Evolutionary conservation across 2,113 vertebrate genomes (phyloP), one percentile per base, ranked within the genome.

Genomic region (Halichoerus grypus): DNA sequence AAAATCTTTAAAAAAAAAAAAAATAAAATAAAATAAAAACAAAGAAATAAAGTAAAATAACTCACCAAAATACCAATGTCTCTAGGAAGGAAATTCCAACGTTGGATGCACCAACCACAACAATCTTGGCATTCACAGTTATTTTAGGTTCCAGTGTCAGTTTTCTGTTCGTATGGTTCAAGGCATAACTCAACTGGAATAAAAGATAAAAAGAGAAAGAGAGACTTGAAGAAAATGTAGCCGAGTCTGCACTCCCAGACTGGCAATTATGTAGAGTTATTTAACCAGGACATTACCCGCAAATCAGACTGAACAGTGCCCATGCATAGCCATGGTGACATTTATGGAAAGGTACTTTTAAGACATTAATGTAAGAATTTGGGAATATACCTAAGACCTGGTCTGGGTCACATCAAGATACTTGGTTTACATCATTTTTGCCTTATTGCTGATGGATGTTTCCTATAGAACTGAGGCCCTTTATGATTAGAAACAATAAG

Each of bases 21-120:
- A n/a, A n/a, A n/a, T n/a, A n/a, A n/a, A n/a, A n/a, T n/a, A n/a
- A n/a, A n/a, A n/a, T 95, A 96, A 4, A 79, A 65, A 85, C 19
- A 88, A 79, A 88, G 49, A 42, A 74, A 42, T 53, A 69, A 31
- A 88, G 80, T 33, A 80, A 98, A 99, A 99, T 98, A 98, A 98
- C 99, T 99, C 98, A 99, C 99, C 99, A 99, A 98, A 99, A 99
- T 55, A 99, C 84, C 2, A 99, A 96, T 0, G 98, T 99, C 99
- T 99, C 99, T 26, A 99, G 98, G 97, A 99, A 99, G 80, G 99
- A 99, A 90, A 99, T 98, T 42, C 99, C 99, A 5, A 99, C 99
- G 89, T 99, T 99, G 0, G 99, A 99, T 0, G 99, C 99, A 39
- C 99, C 99, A 83, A 99, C 99, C 82, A 99, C 99, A 94, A 99